Conservation (phyloP, 2,888 invertebrate genomes). For the Melanotus villosus region DNA sequence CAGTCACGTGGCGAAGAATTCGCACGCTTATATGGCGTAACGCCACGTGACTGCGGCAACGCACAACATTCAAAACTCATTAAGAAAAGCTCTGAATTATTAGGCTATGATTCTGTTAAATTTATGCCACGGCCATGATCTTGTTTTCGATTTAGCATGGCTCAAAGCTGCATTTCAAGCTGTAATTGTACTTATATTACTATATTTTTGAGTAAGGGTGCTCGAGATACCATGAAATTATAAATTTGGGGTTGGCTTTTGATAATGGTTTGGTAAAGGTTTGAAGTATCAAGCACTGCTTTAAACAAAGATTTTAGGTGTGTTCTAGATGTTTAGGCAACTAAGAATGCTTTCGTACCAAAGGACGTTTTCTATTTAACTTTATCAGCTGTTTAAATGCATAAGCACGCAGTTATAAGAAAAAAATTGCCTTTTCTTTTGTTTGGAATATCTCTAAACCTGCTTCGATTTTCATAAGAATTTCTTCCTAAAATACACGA, state of each 20-base stretch:
- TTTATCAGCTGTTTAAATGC: no score
- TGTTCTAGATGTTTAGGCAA: no score
- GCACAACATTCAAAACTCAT: constrained; percentile 58
- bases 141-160: constrained; percentile 5
- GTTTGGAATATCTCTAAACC: no score
- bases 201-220: not conserved
- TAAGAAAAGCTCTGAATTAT: constrained; percentile 46
- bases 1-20: constrained; percentile 49
- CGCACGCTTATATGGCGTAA: constrained; percentile 50
- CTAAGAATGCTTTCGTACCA: no score
- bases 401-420: no score
- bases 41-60: constrained; percentile 56
- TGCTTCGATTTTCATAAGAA: no score
- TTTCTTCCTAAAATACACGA: no score
- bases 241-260: not conserved
- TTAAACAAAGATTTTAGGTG: no score
- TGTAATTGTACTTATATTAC: not conserved
- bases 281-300: no score
- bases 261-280: no score
- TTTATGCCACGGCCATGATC: not conserved
- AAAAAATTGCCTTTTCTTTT: no score
- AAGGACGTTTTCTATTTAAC: no score
- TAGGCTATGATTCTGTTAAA: constrained; percentile 23
- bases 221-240: not conserved
- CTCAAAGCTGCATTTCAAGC: not conserved